Percentiles rank a stretch among this genome's conserved stretches.
Evolutionary conservation across 2,888 invertebrate genomes (phyloP).

Genomic region (Nomada fabriciana): DNA sequence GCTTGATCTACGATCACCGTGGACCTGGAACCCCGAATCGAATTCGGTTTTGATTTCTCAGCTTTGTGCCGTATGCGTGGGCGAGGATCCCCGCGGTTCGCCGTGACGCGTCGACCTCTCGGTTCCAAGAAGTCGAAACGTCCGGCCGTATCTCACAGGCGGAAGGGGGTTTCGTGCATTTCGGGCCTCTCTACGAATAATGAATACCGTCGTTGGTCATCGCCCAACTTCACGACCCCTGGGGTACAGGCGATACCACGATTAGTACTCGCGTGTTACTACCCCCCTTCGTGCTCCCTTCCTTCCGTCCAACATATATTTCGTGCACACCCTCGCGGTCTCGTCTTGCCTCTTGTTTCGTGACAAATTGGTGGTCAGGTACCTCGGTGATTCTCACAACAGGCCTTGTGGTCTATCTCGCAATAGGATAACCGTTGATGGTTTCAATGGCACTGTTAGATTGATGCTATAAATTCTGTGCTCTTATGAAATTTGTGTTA

Average conservation of each 20-base stretch:
- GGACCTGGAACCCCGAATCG: conserved; percentile 53
- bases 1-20: conserved; percentile 55
- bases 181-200: conserved; percentile 71
- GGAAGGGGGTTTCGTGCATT: conserved; percentile 68
- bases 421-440: conserved; percentile 13
- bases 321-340: conserved; percentile 37
- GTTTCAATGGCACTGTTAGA: background rate
- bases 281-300: conserved; percentile 47
- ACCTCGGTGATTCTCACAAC: conserved; percentile 40
- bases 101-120: conserved; percentile 72
- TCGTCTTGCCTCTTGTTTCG: background rate
- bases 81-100: conserved; percentile 75
- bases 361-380: conserved; percentile 54
- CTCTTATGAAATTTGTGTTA: too few species aligned
- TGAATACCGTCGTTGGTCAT: conserved; percentile 73
- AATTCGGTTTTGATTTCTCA: conserved; percentile 71
- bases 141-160: conserved; percentile 71
- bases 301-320: conserved; percentile 31
- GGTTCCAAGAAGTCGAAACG: conserved; percentile 76
- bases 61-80: conserved; percentile 70
- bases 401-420: conserved; percentile 16
- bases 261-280: conserved; percentile 75
- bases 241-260: conserved; percentile 74
- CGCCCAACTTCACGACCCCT: conserved; percentile 70
- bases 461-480: too few species aligned